Conservation (phyloP, 1,140 invertebrate species). For the Hyles vespertilio region DNA sequence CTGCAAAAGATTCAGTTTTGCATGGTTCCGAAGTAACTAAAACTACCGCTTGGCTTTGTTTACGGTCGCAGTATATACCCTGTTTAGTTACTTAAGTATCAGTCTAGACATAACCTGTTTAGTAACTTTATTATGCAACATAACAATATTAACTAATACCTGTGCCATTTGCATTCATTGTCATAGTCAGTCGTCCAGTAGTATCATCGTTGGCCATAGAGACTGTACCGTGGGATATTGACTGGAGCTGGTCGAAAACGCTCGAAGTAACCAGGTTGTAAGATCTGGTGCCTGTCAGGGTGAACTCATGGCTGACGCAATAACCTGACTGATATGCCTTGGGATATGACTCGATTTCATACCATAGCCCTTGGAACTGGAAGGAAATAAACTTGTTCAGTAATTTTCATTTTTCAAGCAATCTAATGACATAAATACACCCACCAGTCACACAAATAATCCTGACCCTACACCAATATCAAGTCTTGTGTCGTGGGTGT, state of each 20-base stretch:
- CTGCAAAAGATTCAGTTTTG: too few relatives aligned
- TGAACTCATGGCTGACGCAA: slow-evolving; percentile 36
- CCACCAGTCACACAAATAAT: too few relatives aligned
- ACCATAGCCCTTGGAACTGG: slow-evolving; percentile 45
- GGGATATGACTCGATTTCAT: slow-evolving; percentile 41
- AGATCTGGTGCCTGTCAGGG: slow-evolving; percentile 10
- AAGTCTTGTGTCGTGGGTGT: too few relatives aligned
- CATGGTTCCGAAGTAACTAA: too few relatives aligned
- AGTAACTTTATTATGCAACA: too few relatives aligned
- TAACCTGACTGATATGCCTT: slow-evolving; percentile 32
- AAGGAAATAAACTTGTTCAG: not conserved
- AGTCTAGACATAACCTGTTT: too few relatives aligned
- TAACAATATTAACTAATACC: slow-evolving; percentile 7
- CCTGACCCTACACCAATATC: too few relatives aligned
- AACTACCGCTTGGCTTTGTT: too few relatives aligned
- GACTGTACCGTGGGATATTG: slow-evolving; percentile 23
- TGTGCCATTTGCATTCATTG: slow-evolving; percentile 15
- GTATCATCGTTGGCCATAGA: slow-evolving; percentile 27
- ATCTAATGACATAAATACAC: too few relatives aligned
- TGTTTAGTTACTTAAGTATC: too few relatives aligned
- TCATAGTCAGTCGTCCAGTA: slow-evolving; percentile 32
- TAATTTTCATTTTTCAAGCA: too few relatives aligned
- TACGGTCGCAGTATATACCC: too few relatives aligned
- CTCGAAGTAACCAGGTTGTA: slow-evolving; percentile 32
- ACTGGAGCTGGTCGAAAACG: slow-evolving; percentile 25